Evolutionary conservation across 2,797 vertebrate genomes (phyloP).

Genomic region (Clarias platycephalus): DNA sequence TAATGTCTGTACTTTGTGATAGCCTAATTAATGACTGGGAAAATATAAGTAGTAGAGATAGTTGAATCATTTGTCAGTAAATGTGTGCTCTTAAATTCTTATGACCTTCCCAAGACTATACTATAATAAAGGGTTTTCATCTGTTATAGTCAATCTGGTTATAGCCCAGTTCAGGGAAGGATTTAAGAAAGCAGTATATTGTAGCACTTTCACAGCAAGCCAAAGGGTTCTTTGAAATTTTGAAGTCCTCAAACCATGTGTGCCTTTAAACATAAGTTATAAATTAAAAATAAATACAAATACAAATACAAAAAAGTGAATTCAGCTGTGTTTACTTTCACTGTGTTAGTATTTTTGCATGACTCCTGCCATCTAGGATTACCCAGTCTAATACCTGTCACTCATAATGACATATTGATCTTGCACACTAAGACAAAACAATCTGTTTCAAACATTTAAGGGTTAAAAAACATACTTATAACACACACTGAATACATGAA

Average conservation of each 20-base stretch:
- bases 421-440: constrained; percentile 1
- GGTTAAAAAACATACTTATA: neutral
- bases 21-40: neutral
- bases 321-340: constrained; percentile 35
- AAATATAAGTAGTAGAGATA: neutral
- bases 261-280: neutral
- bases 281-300: constrained; percentile 1
- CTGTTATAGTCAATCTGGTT: neutral
- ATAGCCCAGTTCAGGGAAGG: neutral
- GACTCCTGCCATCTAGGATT: constrained; percentile 23
- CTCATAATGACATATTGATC: constrained; percentile 42
- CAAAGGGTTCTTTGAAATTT: constrained; percentile 16
- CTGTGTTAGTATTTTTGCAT: constrained; percentile 51
- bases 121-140: neutral
- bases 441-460: neutral
- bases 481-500: neutral
- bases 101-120: neutral
- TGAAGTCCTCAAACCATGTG: constrained; percentile 41
- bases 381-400: constrained; percentile 46
- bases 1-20: neutral
- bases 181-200: constrained; percentile 16
- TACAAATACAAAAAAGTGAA: constrained; percentile 9
- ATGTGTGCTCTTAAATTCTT: neutral
- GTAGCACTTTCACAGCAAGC: constrained; percentile 18
- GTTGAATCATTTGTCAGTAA: too few relatives aligned